These are phyloP conservation scores for Agrypnus murinus DNA, from an alignment of 2,888 invertebrate genomes.

Conservation along the genomic window DNA sequence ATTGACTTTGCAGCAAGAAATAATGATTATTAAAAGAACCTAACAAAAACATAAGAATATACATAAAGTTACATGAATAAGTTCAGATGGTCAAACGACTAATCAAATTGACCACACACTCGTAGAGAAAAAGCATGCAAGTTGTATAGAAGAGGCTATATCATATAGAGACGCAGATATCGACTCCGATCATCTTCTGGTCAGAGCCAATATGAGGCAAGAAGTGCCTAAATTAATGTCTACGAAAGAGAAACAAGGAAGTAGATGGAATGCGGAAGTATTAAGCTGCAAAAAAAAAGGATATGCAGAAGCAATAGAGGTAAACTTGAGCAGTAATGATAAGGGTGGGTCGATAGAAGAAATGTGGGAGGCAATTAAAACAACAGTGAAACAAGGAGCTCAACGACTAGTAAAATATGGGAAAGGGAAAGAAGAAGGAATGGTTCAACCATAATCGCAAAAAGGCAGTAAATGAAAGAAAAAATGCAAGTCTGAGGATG, in stretches of 20 bases:
- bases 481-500: not conserved
- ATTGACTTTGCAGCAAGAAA: too few species aligned
- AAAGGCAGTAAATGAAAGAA: too few species aligned
- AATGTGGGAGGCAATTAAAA: not conserved
- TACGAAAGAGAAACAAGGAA: not conserved
- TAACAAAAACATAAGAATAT: too few species aligned
- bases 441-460: conserved; percentile 2
- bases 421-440: not conserved
- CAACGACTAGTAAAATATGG: too few species aligned
- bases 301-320: not conserved
- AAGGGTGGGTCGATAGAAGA: too few species aligned
- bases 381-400: not conserved
- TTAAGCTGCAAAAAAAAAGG: not conserved
- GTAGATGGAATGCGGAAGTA: not conserved
- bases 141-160: conserved; percentile 34
- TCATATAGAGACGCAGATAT: conserved; percentile 44
- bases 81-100: conserved; percentile 22
- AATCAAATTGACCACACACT: conserved; percentile 49
- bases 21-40: too few species aligned
- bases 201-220: conserved; percentile 20
- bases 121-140: too few species aligned
- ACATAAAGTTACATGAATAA: too few species aligned
- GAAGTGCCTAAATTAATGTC: not conserved
- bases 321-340: not conserved
- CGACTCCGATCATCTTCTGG: conserved; percentile 47